These are phyloP conservation scores for Neodiprion pinetum DNA, from an alignment of 1,140 invertebrate species.

Conservation along the genomic window DNA sequence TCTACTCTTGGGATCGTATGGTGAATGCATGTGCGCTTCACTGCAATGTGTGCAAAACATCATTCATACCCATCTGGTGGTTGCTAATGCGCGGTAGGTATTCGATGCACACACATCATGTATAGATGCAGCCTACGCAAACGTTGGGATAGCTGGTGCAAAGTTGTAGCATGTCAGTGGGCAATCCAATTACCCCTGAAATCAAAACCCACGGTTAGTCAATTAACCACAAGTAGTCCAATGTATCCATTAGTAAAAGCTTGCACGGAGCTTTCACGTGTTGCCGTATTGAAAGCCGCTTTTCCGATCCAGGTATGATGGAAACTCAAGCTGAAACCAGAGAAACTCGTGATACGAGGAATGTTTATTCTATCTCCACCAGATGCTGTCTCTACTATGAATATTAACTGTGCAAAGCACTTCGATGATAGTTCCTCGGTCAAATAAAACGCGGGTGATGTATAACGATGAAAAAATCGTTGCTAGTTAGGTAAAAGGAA, in stretches of 20 bases:
- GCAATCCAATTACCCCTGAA: slow-evolving; percentile 42
- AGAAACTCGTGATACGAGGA: background rate
- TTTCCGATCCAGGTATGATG: background rate
- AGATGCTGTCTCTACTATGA: background rate
- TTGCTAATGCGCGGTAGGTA: too few species aligned
- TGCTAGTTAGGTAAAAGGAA: too few species aligned
- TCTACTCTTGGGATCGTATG: too few species aligned
- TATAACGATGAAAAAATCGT: too few species aligned
- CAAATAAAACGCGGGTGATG: too few species aligned
- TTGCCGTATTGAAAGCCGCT: too few species aligned
- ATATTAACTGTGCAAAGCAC: background rate
- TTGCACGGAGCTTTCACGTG: slow-evolving; percentile 18
- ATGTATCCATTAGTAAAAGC: slow-evolving; percentile 30
- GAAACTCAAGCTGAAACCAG: background rate
- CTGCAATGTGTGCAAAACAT: too few species aligned
- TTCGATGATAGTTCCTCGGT: background rate
- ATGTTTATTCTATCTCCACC: background rate
- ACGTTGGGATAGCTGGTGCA: background rate
- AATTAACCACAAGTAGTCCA: slow-evolving; percentile 32
- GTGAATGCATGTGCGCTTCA: too few species aligned
- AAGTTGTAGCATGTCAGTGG: slow-evolving; percentile 32
- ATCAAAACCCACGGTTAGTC: slow-evolving; percentile 43
- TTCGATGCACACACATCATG: too few species aligned
- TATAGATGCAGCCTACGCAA: too few species aligned
- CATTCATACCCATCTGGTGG: too few species aligned